phyloP scores from a whole-genome alignment of 2,888 invertebrate genomes.

The Shargacucullia verbasci region DNA sequence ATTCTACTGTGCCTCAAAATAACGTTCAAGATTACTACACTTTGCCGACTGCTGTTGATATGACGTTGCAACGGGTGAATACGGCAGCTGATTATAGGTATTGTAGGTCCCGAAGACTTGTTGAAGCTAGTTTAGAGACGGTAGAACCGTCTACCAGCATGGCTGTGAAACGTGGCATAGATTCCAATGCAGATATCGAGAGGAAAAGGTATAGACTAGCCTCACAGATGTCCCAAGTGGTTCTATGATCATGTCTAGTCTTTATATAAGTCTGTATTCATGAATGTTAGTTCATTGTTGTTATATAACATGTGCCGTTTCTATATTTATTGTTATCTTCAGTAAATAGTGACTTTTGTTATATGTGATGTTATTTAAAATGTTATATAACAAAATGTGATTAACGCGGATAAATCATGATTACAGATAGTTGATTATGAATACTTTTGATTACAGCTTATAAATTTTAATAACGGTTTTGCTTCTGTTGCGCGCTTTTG shows the following conservation, averaged over 20 bases:
- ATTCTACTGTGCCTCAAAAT: constrained; percentile 58
- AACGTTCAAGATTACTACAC: constrained; percentile 66
- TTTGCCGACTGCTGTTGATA: constrained; percentile 70
- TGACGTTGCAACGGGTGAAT: constrained; percentile 73
- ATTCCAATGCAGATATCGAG: constrained; percentile 74
- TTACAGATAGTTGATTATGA: constrained; percentile 39
- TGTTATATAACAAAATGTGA: constrained; percentile 14
- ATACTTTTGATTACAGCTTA: constrained; percentile 47
- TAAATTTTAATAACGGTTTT: constrained; percentile 19
- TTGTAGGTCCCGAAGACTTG: constrained; percentile 74
- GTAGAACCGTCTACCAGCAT: constrained; percentile 70
- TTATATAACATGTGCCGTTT: constrained; percentile 20
- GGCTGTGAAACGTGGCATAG: constrained; percentile 80
- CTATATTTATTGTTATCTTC: constrained; percentile 14
- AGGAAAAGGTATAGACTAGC: constrained; percentile 78
- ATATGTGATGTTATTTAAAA: not conserved
- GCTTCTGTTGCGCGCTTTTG: too few species aligned
- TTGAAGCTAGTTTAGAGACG: constrained; percentile 75
- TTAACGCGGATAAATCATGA: constrained; percentile 12
- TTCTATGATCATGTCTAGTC: constrained; percentile 79
- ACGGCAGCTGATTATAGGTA: constrained; percentile 76
- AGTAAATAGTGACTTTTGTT: constrained; percentile 6
- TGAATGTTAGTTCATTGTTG: constrained; percentile 34
- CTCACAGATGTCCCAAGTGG: constrained; percentile 80
- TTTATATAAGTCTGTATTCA: constrained; percentile 58